Conservation (phyloP, 2,888 invertebrate genomes). For the Petrolisthes cinctipes region DNA sequence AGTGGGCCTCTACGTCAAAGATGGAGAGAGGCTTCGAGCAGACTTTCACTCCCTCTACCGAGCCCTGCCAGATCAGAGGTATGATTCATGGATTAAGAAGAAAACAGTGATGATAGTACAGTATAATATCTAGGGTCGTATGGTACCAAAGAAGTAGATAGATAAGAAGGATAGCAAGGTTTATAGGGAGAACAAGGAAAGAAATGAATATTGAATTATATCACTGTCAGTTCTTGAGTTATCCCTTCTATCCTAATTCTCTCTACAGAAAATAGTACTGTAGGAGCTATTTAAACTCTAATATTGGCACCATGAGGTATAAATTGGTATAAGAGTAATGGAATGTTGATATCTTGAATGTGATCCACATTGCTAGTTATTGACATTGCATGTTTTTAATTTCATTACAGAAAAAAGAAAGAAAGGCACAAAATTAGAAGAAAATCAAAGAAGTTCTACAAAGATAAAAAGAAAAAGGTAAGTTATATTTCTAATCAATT, state of each 20-base stretch:
- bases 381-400: background rate
- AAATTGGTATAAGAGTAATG: too few relatives aligned
- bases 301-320: too few relatives aligned
- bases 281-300: too few relatives aligned
- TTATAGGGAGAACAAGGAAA: too few relatives aligned
- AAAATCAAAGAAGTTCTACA: conserved; percentile 56
- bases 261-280: too few relatives aligned
- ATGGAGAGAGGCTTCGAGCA: conserved; percentile 55
- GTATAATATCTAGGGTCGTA: background rate
- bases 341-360: too few relatives aligned
- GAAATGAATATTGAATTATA: too few relatives aligned
- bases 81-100: background rate
- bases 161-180: too few relatives aligned
- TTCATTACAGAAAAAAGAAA: conserved; percentile 52
- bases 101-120: too few relatives aligned
- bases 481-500: background rate
- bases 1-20: conserved; percentile 62
- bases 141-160: background rate
- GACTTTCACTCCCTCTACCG: conserved; percentile 64
- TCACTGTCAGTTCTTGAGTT: too few relatives aligned
- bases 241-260: too few relatives aligned
- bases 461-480: conserved; percentile 64
- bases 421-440: conserved; percentile 54
- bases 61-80: conserved; percentile 59
- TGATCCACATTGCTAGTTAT: too few relatives aligned